phyloP scores from a whole-genome alignment of 2,113 vertebrate species.

The Chamaea fasciata region DNA sequence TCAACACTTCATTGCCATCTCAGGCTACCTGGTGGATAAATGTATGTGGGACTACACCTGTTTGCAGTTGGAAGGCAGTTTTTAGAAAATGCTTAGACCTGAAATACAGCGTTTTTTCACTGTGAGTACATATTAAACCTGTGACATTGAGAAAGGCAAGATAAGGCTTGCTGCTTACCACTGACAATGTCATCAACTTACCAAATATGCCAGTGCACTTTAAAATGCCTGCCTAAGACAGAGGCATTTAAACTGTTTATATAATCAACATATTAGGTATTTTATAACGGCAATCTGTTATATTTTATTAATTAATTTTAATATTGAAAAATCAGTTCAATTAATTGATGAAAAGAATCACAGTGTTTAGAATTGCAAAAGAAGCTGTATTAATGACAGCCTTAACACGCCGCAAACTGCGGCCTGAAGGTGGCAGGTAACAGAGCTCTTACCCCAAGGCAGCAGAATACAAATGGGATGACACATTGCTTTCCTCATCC shows the following conservation, averaged over 20 bases:
- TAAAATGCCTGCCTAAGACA: not conserved
- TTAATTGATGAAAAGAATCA: not conserved
- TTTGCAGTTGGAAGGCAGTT: not conserved
- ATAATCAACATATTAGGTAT: not conserved
- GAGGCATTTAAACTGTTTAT: not conserved
- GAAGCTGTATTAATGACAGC: not conserved
- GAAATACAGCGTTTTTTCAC: not conserved
- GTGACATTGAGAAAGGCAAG: not conserved
- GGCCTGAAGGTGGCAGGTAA: not conserved
- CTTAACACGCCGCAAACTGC: fast-evolving
- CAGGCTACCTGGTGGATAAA: not conserved
- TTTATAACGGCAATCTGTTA: not conserved
- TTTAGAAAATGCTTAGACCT: not conserved
- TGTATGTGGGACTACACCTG: not conserved
- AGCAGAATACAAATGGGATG: not conserved
- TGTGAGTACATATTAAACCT: not conserved
- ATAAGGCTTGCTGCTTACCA: not conserved
- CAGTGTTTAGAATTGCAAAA: not conserved
- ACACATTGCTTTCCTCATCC: not conserved
- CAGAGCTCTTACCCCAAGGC: not conserved
- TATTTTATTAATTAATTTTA: not conserved
- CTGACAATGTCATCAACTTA: fast-evolving
- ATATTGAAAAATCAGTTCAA: not conserved
- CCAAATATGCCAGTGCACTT: not conserved
- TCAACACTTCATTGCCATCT: not conserved